These are phyloP conservation scores for Thaleichthys pacificus DNA, from an alignment of 2,797 vertebrate species.

Conservation along the genomic window DNA sequence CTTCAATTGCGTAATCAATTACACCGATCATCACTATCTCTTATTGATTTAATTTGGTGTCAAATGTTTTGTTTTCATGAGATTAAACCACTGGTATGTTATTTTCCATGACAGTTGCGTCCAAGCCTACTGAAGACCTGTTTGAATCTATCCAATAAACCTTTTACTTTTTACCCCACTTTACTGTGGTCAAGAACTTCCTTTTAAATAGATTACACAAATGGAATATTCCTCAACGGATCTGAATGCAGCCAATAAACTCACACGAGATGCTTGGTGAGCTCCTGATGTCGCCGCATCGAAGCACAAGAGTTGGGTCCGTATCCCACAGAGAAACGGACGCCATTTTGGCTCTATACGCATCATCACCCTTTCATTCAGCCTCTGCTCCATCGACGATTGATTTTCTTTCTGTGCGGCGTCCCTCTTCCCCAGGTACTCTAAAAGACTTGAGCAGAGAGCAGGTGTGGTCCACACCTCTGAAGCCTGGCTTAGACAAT, in stretches of 20 bases:
- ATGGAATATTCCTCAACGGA: background rate
- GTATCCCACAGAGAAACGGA: no score
- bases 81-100: background rate
- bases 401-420: conserved; percentile 37
- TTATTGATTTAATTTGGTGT: conserved; percentile 39
- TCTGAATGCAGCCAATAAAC: background rate
- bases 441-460: conserved; percentile 35
- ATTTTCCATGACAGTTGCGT: background rate
- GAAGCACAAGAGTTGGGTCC: background rate
- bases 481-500: conserved; percentile 35
- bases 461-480: conserved; percentile 12
- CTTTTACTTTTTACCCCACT: background rate
- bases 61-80: background rate
- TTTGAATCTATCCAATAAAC: background rate
- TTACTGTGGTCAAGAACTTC: background rate
- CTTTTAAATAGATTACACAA: background rate
- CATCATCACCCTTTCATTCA: no score
- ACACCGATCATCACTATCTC: conserved; percentile 47
- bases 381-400: background rate
- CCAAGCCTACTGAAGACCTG: background rate
- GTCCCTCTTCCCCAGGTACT: conserved; percentile 20
- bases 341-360: no score
- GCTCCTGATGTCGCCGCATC: background rate
- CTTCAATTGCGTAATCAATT: conserved; percentile 48
- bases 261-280: background rate